Evolutionary conservation across 2,113 vertebrate species (phyloP).

Genomic region (Notothenia coriiceps): DNA sequence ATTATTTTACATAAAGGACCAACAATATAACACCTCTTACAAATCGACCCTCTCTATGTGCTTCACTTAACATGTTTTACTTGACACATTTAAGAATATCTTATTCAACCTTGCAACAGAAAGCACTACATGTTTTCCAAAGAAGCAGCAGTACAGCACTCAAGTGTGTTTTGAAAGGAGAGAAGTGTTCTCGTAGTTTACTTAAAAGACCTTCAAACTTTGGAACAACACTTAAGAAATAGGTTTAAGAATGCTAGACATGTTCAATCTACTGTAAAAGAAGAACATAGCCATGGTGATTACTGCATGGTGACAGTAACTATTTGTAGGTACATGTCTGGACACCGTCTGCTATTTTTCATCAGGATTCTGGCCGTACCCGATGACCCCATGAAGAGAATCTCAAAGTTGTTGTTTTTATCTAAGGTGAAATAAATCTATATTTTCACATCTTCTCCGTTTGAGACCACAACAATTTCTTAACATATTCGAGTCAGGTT

Average conservation of each 20-base stretch:
- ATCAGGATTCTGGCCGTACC: background rate
- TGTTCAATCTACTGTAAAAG: background rate
- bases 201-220: background rate
- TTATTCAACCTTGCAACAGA: too few species aligned
- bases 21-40: slow-evolving; percentile 6
- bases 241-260: background rate
- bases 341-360: background rate
- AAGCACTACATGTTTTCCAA: too few species aligned
- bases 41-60: background rate
- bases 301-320: background rate
- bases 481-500: slow-evolving; percentile 20
- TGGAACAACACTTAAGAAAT: background rate
- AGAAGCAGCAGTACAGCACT: background rate
- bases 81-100: too few species aligned
- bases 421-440: background rate
- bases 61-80: background rate
- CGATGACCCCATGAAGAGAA: background rate
- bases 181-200: background rate
- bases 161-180: background rate
- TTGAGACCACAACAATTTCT: slow-evolving; percentile 3
- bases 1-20: background rate
- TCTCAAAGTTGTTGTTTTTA: background rate
- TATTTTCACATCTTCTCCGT: slow-evolving; percentile 15
- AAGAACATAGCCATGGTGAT: background rate
- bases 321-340: background rate